Conservation (phyloP, 2,797 vertebrate genomes). For the Chloroceryle amazona region DNA sequence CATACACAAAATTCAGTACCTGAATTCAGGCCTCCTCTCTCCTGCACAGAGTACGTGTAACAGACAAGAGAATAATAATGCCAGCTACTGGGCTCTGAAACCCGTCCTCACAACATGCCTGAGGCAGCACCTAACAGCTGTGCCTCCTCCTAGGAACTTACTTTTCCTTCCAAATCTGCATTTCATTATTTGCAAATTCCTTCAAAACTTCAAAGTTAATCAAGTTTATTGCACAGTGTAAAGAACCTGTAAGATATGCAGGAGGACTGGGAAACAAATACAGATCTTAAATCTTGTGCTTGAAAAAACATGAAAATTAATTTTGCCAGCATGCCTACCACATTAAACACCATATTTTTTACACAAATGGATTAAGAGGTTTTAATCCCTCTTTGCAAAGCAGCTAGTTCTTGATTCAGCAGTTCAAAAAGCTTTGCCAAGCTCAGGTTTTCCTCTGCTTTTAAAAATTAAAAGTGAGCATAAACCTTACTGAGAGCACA, state of each 20-base stretch:
- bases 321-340: constrained; percentile 71
- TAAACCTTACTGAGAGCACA: constrained; percentile 43
- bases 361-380: constrained; percentile 71
- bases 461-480: constrained; percentile 46
- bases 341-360: constrained; percentile 68
- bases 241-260: constrained; percentile 3
- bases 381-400: constrained; percentile 70
- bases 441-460: constrained; percentile 45
- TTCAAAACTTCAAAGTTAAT: constrained; percentile 54
- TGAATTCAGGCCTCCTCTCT: not conserved
- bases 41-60: accelerated
- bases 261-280: constrained; percentile 30
- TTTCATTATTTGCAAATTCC: constrained; percentile 46
- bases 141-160: not conserved
- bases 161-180: not conserved
- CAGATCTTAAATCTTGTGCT: constrained; percentile 54
- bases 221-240: not conserved
- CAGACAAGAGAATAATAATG: not conserved
- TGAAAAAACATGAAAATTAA: constrained; percentile 76
- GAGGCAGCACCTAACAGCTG: not conserved
- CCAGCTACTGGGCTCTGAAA: not conserved
- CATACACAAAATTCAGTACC: constrained; percentile 2
- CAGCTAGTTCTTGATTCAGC: constrained; percentile 60
- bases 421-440: constrained; percentile 65
- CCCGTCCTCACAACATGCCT: not conserved